Evolutionary conservation across 35 echinoderm and acorn worm genomes (phyloP), one percentile per base, ranked within the genome.

Genomic region (Strongylocentrotus purpuratus): DNA sequence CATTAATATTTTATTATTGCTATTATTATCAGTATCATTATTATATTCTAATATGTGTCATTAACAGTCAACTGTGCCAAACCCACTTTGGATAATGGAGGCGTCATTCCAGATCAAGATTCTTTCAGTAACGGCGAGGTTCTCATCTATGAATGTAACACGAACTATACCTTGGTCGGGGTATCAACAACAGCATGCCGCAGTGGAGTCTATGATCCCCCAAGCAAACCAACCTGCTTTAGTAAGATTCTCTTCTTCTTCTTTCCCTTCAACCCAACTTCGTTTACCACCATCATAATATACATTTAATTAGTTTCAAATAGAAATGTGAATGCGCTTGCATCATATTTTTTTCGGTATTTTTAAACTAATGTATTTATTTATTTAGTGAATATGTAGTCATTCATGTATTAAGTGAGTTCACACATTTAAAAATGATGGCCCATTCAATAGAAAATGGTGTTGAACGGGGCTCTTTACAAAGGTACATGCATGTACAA

Each of bases 101-200:
- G 28, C 17, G 91, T 93, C 31, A 28, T 0, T 31, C 46, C 45
- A 20, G 46, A 93, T 93, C 20, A 50, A 47, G 10, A 7, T 10
- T 32, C 91, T 33, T 93, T 28, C 31, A 46, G 22, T 12, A 93
- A 93, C 28, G 91, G 91, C 20, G 91, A 93, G 13, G 91, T 93
- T 7, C 45, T 93, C 91, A 32, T 4, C 46, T 93, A 48, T 58
- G 4, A 18, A 4, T 93, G 91, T 32, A 17, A 93, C n/a, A 28
- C 15, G 31, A 93, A 93, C 20, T 93, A 58, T 46, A 93, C 91
- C 2, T n/a, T 93, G 91, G 91, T 93, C 17, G 91, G 91, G 5
- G 48, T 93, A 13, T 93, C 91, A 0, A 93, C 91, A 46, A 58
- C 91, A 13, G 58, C 91, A 11, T 93, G 91, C 48, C 45, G 91